Base-by-base conservation (phyloP, 2,888 invertebrate genomes). In the Eilema griseolum region DNA sequence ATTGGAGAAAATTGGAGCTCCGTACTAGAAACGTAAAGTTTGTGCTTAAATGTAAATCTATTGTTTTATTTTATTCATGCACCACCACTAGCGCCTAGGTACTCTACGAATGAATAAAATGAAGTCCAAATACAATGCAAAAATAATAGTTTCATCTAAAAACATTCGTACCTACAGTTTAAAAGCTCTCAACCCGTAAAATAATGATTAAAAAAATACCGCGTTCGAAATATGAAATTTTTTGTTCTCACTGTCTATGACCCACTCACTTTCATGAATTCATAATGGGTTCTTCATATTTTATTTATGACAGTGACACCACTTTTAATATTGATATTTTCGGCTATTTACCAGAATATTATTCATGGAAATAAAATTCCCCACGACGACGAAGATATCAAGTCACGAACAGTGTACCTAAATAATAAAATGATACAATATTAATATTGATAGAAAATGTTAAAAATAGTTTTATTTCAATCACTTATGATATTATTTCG, bases 101-200 rank as follows among this genome's bases (percentile, higher is more conserved):
- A 46, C 46, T n/a, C n/a, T n/a, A n/a, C n/a, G n/a, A 46, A 67
- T 67, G 31, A 61, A 67, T 67, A 67, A 61, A 62, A 37, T 60
- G 62, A 65, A 56, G 26, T 8, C 20, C 46, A 46, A 28, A 28
- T 31, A 61, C 26, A 28, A 61, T 62, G 60, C 63, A 37, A 66
- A 74, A 64, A 78, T 72, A 74, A 79, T 76, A 67, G 72, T 67
- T 67, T 52, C 28, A 10, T 33, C n/a, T 56, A 56, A 65, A 66
- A 63, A 62, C 73, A 61, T 66, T 69, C 57, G 8, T 69, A 70
- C n/a, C n/a, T n/a, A n/a, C 63, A 11, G 23, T 65, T 65, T 56
- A 23, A 71, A 79, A 73, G 72, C 59, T 52, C 33, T 57, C 64
- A 37, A 28, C 61, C 61, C 33, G 23, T 61, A 62, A 62, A 71